Conservation (phyloP, 2,113 vertebrate species). For the Spilogale gracilis region DNA sequence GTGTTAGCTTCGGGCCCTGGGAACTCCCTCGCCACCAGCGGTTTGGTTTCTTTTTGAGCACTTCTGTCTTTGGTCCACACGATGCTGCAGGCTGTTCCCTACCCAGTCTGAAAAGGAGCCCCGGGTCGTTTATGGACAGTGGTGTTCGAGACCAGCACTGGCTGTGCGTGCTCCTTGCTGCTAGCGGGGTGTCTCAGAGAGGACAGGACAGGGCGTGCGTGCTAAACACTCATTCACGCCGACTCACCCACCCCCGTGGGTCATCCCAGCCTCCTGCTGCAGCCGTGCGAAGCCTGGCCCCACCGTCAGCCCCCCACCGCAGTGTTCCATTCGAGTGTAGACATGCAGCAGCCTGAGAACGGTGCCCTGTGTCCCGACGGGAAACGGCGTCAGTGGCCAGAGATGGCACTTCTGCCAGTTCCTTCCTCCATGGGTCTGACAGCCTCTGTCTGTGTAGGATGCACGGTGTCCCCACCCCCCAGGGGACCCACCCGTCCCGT, state of each 20-base stretch:
- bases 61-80: accelerated
- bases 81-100: neutral
- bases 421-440: neutral
- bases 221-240: accelerated
- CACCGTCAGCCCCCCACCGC: accelerated
- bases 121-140: accelerated
- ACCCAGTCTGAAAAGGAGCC: neutral
- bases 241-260: neutral
- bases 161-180: accelerated
- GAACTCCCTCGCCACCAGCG: accelerated
- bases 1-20: accelerated
- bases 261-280: accelerated
- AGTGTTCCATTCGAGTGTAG: neutral
- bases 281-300: neutral
- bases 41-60: accelerated
- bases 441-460: neutral
- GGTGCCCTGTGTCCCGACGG: accelerated
- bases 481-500: accelerated
- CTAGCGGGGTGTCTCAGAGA: neutral
- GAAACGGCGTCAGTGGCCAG: accelerated
- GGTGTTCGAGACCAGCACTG: accelerated
- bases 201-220: accelerated
- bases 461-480: accelerated
- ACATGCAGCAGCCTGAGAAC: accelerated
- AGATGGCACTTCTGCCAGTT: accelerated